A percentile compares a stretch with the other conserved stretches of the same genome.
phyloP scores from a whole-genome alignment of 1,140 invertebrate species.

The Drosophila parvula region DNA sequence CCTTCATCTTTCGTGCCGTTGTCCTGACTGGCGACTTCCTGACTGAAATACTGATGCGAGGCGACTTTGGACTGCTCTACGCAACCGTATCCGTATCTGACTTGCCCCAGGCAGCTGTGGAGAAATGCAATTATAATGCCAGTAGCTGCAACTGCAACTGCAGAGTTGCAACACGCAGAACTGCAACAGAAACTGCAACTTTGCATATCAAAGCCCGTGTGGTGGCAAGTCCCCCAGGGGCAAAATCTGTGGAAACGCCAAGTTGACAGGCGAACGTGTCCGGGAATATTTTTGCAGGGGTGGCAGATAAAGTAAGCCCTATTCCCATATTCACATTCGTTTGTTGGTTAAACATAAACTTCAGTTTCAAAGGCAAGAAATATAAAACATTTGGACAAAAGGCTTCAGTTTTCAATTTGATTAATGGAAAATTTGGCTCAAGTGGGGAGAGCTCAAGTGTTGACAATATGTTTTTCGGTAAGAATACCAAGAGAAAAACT shows the following conservation, averaged over 20 bases:
- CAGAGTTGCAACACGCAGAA: slow-evolving; percentile 5
- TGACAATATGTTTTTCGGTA: slow-evolving; percentile 12
- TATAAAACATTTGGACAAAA: background rate
- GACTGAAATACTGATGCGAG: slow-evolving; percentile 23
- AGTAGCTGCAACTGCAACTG: slow-evolving; percentile 13
- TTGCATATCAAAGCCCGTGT: slow-evolving; percentile 35
- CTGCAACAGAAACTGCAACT: slow-evolving; percentile 15
- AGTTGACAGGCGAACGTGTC: slow-evolving; percentile 19
- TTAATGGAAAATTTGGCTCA: slow-evolving; percentile 10
- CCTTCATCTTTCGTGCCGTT: background rate
- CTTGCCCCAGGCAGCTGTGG: slow-evolving; percentile 21
- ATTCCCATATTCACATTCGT: background rate
- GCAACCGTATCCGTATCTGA: slow-evolving; percentile 3
- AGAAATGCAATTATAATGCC: slow-evolving; percentile 70
- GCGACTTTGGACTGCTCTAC: slow-evolving; percentile 9
- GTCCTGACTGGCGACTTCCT: slow-evolving; percentile 4
- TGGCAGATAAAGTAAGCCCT: background rate
- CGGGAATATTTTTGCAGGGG: slow-evolving; percentile 2
- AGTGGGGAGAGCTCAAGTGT: slow-evolving; percentile 3
- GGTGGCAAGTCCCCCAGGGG: background rate
- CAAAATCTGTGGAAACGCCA: slow-evolving; percentile 4
- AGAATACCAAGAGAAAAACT: background rate
- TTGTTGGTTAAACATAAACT: background rate
- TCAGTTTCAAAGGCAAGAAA: background rate
- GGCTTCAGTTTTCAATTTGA: slow-evolving; percentile 17